Conservation (phyloP, 2,888 invertebrate species). For the Catocala nupta region DNA sequence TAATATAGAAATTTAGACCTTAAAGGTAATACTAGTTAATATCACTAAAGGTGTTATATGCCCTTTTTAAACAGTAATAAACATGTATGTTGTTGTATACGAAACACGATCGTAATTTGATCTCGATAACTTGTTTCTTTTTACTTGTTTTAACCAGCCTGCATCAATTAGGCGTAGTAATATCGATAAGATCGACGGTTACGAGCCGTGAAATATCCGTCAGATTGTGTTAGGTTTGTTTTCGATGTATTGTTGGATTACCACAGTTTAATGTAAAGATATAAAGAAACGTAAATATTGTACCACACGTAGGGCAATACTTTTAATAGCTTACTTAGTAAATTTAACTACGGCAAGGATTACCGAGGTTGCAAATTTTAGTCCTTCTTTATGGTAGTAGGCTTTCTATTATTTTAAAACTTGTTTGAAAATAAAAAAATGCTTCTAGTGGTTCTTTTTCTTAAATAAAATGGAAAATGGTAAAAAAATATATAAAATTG, state of each 20-base stretch:
- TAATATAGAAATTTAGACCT: constrained; percentile 5
- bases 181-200: constrained; percentile 19
- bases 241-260: constrained; percentile 10
- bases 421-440: too few relatives aligned
- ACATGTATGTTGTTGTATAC: constrained; percentile 18
- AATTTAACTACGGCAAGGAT: not conserved
- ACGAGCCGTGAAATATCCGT: constrained; percentile 5
- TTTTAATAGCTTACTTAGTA: not conserved
- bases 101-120: constrained; percentile 46
- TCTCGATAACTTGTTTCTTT: constrained; percentile 28
- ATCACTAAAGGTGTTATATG: not conserved
- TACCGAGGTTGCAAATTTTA: too few relatives aligned
- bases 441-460: too few relatives aligned
- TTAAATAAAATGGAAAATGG: too few relatives aligned
- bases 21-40: not conserved
- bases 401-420: too few relatives aligned
- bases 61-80: not conserved
- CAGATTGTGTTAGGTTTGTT: constrained; percentile 13
- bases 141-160: constrained; percentile 9
- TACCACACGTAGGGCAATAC: not conserved
- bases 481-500: too few relatives aligned
- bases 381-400: too few relatives aligned
- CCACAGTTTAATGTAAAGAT: not conserved
- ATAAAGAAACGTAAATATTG: not conserved
- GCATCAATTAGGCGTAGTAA: constrained; percentile 16